These are phyloP conservation scores for Danio kyathit DNA, from an alignment of 2,797 vertebrate species.

Conservation along the genomic window DNA sequence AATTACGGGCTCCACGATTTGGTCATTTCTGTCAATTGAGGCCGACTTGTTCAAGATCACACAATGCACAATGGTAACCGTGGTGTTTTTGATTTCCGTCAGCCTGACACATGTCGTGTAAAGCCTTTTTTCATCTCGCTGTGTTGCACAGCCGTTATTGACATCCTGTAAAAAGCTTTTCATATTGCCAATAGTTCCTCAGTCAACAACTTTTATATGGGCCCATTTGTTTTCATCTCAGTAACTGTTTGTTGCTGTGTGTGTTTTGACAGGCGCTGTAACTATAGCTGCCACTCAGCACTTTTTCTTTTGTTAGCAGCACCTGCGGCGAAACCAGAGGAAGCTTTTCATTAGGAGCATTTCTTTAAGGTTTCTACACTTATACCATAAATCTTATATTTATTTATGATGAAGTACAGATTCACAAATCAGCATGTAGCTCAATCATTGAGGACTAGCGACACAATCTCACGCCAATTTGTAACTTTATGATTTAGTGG, in stretches of 20 bases:
- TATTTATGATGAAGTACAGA: not conserved
- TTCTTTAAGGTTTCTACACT: not conserved
- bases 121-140: slow-evolving; percentile 12
- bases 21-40: not conserved
- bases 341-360: not conserved
- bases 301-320: not conserved
- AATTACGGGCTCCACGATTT: not conserved
- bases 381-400: not conserved
- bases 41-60: not conserved
- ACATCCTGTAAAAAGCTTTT: slow-evolving; percentile 12
- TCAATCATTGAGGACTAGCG: not conserved
- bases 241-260: slow-evolving; percentile 5
- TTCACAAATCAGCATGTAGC: not conserved
- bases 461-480: no score
- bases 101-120: not conserved
- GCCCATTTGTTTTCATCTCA: slow-evolving; percentile 32
- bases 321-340: not conserved
- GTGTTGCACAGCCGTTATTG: slow-evolving; percentile 25
- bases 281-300: slow-evolving; percentile 2
- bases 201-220: slow-evolving; percentile 12
- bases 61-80: not conserved
- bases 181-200: slow-evolving; percentile 9
- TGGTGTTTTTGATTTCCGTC: not conserved
- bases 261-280: slow-evolving; percentile 17
- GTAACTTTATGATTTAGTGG: no score